A percentile compares a stretch with the other conserved stretches of the same genome.
Conservation (phyloP, 1,140 invertebrate genomes). For the Zophobas atratus region DNA sequence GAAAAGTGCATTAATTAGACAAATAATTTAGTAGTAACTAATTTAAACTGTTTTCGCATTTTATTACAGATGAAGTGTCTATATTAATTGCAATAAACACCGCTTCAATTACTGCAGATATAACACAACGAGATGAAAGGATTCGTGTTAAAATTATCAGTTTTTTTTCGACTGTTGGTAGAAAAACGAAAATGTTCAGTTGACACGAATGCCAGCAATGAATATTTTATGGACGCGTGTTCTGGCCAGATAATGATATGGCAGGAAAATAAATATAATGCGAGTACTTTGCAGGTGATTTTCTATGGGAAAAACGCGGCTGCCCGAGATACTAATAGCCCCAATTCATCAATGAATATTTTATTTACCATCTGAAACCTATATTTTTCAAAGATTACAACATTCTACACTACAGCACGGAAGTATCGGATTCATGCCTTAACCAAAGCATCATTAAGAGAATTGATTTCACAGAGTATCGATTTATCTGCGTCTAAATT, state of each 20-base stretch:
- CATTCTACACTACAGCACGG: constrained; percentile 17
- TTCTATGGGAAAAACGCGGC: constrained; percentile 56
- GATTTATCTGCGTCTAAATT: background rate
- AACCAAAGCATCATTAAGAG: background rate
- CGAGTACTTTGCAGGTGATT: constrained; percentile 55
- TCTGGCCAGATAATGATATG: constrained; percentile 53
- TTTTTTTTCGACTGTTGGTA: constrained; percentile 26
- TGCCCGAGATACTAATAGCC: constrained; percentile 51
- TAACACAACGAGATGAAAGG: background rate
- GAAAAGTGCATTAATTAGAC: no score
- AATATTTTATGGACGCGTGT: constrained; percentile 53
- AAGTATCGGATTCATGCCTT: background rate
- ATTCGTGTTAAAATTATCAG: constrained; percentile 1
- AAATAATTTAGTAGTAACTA: no score
- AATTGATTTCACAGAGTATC: constrained; percentile 5
- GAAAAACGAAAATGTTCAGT: constrained; percentile 45
- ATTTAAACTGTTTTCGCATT: no score
- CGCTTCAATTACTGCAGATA: background rate
- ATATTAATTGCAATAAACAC: no score
- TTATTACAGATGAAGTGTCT: no score
- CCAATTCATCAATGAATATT: constrained; percentile 58
- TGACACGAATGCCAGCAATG: constrained; percentile 49
- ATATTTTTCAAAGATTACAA: constrained; percentile 46
- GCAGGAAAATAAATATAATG: constrained; percentile 51
- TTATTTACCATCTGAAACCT: constrained; percentile 50